Percentiles rank a stretch among this genome's conserved stretches.
These are phyloP conservation scores for Spisula subtruncata DNA, from an alignment of 2,888 invertebrate species.

Conservation along the genomic window DNA sequence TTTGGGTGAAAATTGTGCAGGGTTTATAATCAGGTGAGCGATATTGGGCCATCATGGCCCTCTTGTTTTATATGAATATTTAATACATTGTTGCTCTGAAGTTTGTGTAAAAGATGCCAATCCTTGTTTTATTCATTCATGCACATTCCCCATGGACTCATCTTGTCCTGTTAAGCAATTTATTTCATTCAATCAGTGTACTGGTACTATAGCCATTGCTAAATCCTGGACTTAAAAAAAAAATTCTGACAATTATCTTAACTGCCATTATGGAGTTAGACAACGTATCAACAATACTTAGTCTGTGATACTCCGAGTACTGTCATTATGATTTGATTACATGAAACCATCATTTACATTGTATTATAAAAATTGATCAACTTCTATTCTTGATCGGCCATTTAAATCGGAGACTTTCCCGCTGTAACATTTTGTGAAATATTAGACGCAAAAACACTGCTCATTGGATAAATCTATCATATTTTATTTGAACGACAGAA, in stretches of 20 bases:
- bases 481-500: conserved; percentile 60
- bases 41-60: too few species aligned
- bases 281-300: background rate
- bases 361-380: conserved; percentile 28
- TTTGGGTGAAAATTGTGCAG: too few species aligned
- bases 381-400: conserved; percentile 26
- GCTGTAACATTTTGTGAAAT: conserved; percentile 52
- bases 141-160: background rate
- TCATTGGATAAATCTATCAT: conserved; percentile 47
- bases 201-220: background rate
- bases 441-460: background rate
- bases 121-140: conserved; percentile 6
- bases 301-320: background rate
- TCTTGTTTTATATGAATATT: conserved; percentile 1
- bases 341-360: conserved; percentile 23
- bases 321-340: conserved; percentile 16
- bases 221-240: conserved; percentile 10
- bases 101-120: background rate
- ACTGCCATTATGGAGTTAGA: conserved; percentile 2
- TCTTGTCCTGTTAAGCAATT: conserved; percentile 20
- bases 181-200: conserved; percentile 14
- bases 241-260: conserved; percentile 22
- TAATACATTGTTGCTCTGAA: conserved; percentile 8
- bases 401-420: conserved; percentile 29
- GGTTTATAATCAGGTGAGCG: too few species aligned